A percentile compares a stretch with the other conserved stretches of the same genome.
Conservation (phyloP, 2,888 invertebrate species). For the Rambutsinella grinnellia region DNA sequence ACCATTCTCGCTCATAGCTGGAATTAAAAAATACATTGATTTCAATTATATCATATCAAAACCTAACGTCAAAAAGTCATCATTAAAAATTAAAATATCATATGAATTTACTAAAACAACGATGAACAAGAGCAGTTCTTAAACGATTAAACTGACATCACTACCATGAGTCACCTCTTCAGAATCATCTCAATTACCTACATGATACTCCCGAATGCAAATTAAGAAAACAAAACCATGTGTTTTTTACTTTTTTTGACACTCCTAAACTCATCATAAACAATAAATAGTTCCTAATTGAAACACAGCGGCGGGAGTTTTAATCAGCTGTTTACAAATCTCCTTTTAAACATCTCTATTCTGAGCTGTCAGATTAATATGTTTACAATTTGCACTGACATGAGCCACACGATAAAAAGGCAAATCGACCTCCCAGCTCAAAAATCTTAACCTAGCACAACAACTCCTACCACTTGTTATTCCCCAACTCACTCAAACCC, state of each 20-base stretch:
- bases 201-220: no score
- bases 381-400: not conserved
- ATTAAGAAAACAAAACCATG: no score
- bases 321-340: slow-evolving; percentile 41
- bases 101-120: no score
- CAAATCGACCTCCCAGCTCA: no score
- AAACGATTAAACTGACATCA: slow-evolving; percentile 1
- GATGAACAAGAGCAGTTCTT: no score
- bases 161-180: not conserved
- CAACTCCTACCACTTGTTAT: not conserved
- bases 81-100: no score
- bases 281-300: not conserved
- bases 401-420: no score
- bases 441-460: no score
- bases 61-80: not conserved
- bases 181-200: no score
- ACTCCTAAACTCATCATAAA: not conserved
- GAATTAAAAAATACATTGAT: no score
- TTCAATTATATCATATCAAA: no score
- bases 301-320: slow-evolving; percentile 12
- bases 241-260: not conserved
- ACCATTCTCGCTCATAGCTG: slow-evolving; percentile 49
- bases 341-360: slow-evolving; percentile 22
- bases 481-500: not conserved
- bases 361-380: slow-evolving; percentile 23